Conservation (phyloP, 2,797 vertebrate species). For the Erethizon dorsatum region DNA sequence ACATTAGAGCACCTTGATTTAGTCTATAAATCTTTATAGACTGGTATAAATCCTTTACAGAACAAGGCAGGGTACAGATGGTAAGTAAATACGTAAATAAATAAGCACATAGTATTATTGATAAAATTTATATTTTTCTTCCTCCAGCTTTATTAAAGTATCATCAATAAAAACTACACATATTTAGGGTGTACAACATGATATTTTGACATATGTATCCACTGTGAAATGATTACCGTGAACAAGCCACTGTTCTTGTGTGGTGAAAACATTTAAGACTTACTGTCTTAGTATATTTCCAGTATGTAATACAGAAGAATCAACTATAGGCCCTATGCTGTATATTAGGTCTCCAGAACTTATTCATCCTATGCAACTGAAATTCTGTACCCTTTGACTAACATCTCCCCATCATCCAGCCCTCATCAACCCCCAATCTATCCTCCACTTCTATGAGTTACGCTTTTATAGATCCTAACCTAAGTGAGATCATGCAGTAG, state of each 20-base stretch:
- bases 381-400: background rate
- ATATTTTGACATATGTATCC: background rate
- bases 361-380: background rate
- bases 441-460: background rate
- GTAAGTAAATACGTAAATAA: background rate
- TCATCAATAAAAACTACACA: background rate
- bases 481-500: background rate
- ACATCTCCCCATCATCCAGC: background rate
- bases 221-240: background rate
- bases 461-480: background rate
- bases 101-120: background rate
- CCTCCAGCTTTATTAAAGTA: background rate
- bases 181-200: background rate
- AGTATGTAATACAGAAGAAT: background rate
- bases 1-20: background rate
- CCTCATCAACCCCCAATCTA: background rate
- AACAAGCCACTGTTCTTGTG: background rate
- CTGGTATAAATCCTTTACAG: conserved; percentile 16
- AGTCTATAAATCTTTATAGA: background rate
- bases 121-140: background rate
- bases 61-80: background rate
- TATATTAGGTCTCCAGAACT: background rate
- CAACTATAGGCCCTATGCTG: background rate
- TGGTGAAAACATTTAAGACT: background rate
- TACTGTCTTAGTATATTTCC: background rate